phyloP scores from a whole-genome alignment of 2,797 vertebrate species.

The Lindbergichthys nudifrons region DNA sequence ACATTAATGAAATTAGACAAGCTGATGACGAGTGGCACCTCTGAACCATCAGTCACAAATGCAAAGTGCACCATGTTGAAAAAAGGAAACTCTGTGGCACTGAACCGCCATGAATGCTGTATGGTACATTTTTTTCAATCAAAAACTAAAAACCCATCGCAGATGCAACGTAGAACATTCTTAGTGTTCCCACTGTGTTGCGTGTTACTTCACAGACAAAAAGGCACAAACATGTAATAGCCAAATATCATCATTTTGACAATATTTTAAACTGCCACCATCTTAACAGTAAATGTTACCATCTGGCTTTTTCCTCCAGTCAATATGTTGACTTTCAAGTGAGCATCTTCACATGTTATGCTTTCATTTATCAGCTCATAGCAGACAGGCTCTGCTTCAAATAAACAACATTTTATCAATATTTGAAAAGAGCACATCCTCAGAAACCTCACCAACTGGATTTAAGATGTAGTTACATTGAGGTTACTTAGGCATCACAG shows the following conservation, averaged over 20 bases:
- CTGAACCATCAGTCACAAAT: background rate
- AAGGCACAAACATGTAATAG: background rate
- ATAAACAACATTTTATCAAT: slow-evolving; percentile 52
- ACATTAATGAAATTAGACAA: background rate
- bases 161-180: slow-evolving; percentile 23
- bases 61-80: background rate
- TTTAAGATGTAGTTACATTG: background rate
- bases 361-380: slow-evolving; percentile 41
- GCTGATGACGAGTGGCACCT: background rate
- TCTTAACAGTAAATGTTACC: background rate
- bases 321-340: slow-evolving; percentile 48
- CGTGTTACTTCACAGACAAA: background rate
- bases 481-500: background rate
- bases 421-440: slow-evolving; percentile 26
- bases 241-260: background rate
- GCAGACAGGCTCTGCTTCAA: slow-evolving; percentile 32
- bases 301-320: slow-evolving; percentile 2
- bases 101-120: background rate
- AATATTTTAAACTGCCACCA: slow-evolving; percentile 13
- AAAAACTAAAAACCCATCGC: slow-evolving; percentile 1
- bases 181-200: slow-evolving; percentile 14
- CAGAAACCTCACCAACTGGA: slow-evolving; percentile 11
- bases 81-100: background rate
- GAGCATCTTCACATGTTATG: slow-evolving; percentile 37
- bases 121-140: background rate